Base-by-base conservation (phyloP, 2,797 vertebrate genomes). In the Apogon hyalosoma region DNA sequence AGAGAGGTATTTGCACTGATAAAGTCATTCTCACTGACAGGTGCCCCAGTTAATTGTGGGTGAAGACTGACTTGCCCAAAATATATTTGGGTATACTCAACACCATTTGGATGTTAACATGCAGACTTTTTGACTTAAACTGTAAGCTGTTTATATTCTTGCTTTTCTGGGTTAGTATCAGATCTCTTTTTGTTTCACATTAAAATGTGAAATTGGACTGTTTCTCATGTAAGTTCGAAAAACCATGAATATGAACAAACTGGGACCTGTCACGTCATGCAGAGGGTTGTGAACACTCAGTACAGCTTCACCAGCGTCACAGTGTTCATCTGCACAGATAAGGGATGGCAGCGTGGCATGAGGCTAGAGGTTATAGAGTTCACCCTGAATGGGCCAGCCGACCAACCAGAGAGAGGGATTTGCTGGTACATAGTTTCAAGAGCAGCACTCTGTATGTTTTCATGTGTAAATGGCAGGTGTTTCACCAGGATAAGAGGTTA, bases 351-450 rank as follows among this genome's bases (percentile, higher is more conserved):
- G 69, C 47, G 57, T 79, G 77, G 70, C 69, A 75, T 14, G 36
- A 60, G 57, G 67, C 31, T 59, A 71, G 84, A 80, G 89, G 84
- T 90, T 57, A 82, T 48, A 2, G 74, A 76, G 90, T 90, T 88
- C 80, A 78, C 59, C 42, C 50, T 88, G 85, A 89, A 87, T 84
- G 77, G 67, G 77, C 63, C 43, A 28, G 43, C 41, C 73, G 42
- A 64, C 69, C 69, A 48, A 69, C 76, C 45, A 74, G 58, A 65
- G 70, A 73, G 66, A 59, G 85, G 83, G 78, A 86, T 91, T 88
- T 90, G 68, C 82, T 54, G 79, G 36, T 73, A 59, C 83, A 85
- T 82, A 82, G 80, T 83, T 86, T 82, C 6, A 53, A 58, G 36
- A 63, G 69, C 67, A 70, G 68, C 58, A 15, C 63, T 49, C 50